Evolutionary conservation across 2,113 vertebrate species (phyloP).

Genomic region (Herpetotheres cachinnans): DNA sequence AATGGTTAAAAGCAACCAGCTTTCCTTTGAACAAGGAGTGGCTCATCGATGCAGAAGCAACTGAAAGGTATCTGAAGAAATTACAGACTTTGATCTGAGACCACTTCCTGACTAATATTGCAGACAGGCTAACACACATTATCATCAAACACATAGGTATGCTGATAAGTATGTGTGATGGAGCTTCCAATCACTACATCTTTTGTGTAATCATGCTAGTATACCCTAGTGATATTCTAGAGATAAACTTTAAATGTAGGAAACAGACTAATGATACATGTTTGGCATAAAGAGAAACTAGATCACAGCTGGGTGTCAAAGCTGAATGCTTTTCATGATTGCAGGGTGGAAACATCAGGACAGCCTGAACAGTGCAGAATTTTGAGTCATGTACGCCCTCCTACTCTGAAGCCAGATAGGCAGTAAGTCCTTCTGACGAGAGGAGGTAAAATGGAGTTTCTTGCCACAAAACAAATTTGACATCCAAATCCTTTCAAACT

Average conservation of each 20-base stretch:
- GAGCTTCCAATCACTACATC: neutral
- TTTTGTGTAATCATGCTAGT: neutral
- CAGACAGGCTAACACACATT: neutral
- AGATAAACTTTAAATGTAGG: neutral
- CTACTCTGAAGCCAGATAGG: neutral
- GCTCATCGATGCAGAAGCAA: neutral
- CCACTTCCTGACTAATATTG: neutral
- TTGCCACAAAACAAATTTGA: neutral
- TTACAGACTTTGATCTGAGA: slow-evolving; percentile 4
- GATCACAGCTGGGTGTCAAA: slow-evolving; percentile 5
- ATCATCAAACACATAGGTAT: neutral
- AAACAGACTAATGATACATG: neutral
- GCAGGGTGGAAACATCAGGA: neutral
- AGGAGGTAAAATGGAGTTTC: neutral
- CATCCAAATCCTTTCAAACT: neutral
- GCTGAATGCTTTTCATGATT: neutral
- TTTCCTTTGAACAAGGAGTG: neutral
- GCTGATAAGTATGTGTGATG: neutral
- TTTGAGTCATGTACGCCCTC: neutral
- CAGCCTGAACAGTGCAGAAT: neutral
- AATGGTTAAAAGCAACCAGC: neutral
- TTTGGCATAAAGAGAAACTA: neutral
- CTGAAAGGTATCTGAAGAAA: neutral
- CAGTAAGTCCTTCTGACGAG: neutral
- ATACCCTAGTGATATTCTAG: neutral